Evolutionary conservation across 1,140 invertebrate species (phyloP).

Genomic region (Drosophila pectinifera): DNA sequence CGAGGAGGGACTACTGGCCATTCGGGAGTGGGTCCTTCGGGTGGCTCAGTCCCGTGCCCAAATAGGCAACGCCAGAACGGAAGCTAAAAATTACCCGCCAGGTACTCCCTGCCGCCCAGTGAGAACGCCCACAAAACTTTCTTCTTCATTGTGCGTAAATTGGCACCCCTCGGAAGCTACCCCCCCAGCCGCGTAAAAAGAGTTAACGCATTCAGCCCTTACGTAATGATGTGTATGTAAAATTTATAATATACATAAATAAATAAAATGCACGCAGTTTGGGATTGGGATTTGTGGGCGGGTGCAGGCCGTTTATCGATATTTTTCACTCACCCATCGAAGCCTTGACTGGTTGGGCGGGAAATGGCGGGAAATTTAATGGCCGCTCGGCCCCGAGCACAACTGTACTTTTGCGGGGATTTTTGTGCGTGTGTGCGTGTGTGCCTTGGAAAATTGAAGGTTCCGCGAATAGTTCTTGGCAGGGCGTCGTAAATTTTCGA

Average conservation of each 20-base stretch:
- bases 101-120: background rate
- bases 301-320: slow-evolving; percentile 63
- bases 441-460: slow-evolving; percentile 59
- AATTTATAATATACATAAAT: slow-evolving; percentile 76
- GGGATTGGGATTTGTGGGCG: slow-evolving; percentile 22
- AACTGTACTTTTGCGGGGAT: slow-evolving; percentile 65
- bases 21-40: slow-evolving; percentile 4
- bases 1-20: slow-evolving; percentile 20
- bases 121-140: slow-evolving; percentile 59
- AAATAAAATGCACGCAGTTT: slow-evolving; percentile 73
- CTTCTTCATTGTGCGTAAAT: slow-evolving; percentile 72
- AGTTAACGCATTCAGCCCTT: slow-evolving; percentile 46
- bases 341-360: slow-evolving; percentile 30
- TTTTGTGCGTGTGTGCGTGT: slow-evolving; percentile 56
- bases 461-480: slow-evolving; percentile 10
- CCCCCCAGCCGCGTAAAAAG: slow-evolving; percentile 2
- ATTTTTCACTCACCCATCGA: slow-evolving; percentile 57
- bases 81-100: slow-evolving; percentile 68
- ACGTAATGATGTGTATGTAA: slow-evolving; percentile 74
- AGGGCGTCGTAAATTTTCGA: slow-evolving; percentile 73
- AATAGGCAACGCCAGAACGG: slow-evolving; percentile 54
- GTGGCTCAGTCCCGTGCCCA: slow-evolving; percentile 49
- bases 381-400: slow-evolving; percentile 28
- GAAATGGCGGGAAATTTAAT: slow-evolving; percentile 19
- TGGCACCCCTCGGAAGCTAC: slow-evolving; percentile 39